A percentile compares a stretch with the other conserved stretches of the same genome.
Conservation (phyloP, 2,797 vertebrate genomes). For the Enteromius fasciolatus region DNA sequence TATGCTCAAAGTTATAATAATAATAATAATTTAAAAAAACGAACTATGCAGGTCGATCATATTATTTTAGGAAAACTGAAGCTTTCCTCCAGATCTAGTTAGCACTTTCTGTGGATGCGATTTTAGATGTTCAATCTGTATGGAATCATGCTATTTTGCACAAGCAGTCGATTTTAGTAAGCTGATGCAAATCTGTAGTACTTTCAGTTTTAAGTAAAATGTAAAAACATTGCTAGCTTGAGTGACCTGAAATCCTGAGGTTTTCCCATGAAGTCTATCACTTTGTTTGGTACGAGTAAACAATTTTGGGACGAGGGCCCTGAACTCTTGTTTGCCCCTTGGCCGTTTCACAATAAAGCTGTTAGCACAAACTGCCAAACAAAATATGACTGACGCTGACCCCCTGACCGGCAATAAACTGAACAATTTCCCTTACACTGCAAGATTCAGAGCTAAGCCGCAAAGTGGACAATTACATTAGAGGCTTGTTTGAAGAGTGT, state of each 20-base stretch:
- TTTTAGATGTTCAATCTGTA: conserved; percentile 48
- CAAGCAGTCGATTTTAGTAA: background rate
- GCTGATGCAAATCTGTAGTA: background rate
- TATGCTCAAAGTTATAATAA: conserved; percentile 53
- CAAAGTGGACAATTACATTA: conserved; percentile 31
- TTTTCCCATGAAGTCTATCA: conserved; percentile 3
- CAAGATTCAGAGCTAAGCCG: conserved; percentile 10
- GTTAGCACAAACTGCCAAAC: conserved; percentile 48
- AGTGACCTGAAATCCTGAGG: conserved; percentile 5
- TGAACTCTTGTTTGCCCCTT: conserved; percentile 43
- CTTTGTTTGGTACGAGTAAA: conserved; percentile 34
- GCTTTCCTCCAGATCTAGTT: conserved; percentile 66
- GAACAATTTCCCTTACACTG: conserved; percentile 43
- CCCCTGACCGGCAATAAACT: conserved; percentile 39
- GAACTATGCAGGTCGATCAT: conserved; percentile 67
- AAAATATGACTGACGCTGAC: conserved; percentile 36
- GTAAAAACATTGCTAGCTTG: conserved; percentile 9
- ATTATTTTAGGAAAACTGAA: conserved; percentile 73
- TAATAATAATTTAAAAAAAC: conserved; percentile 40
- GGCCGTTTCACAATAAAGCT: conserved; percentile 49
- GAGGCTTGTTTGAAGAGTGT: conserved; percentile 10
- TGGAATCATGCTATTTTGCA: background rate
- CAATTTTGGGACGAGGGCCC: conserved; percentile 26
- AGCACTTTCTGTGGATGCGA: conserved; percentile 62
- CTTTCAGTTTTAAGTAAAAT: background rate